Base-by-base conservation (phyloP, 1,140 invertebrate genomes). In the Psilanteris sp. region DNA sequence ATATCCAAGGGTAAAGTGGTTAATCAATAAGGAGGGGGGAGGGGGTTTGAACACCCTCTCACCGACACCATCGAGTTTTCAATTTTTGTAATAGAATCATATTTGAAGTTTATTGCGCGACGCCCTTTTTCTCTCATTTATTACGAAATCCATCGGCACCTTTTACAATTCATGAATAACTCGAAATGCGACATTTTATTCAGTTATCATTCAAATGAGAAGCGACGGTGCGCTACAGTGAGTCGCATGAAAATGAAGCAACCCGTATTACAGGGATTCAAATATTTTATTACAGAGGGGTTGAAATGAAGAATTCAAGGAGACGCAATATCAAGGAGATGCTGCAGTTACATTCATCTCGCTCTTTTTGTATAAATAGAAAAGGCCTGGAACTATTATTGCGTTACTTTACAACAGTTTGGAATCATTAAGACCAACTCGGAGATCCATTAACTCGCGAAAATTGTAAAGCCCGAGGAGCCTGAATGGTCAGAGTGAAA, bases 141-240 rank as follows among this genome's bases (percentile, higher is more conserved):
- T 39, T 39, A 39, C 10, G 10, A n/a, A 39, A 39, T 43, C 24
- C 41, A 29, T 44, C 43, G 27, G 27, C n/a, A n/a, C 31, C 15
- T 37, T 52, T 36, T 52, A 36, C 18, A 34, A 52, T 52, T 52
- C 20, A 52, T 36, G 46, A 52, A 52, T 52, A 52, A 52, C 20
- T 24, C 22, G 11, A 36, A 36, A 36, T 9, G 50, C 34, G 22
- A 27, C 34, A 18, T 26, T 52, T 50, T 22, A 54, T 39, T 54
- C 34, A 22, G 14, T 54, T 54, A 54, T 54, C 34, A 54, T 54
- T 39, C 8, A 54, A 54, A 39, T 54, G 22, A 52, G 20, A 48
- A 7, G 10, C 44, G 16, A 11, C 7, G 27, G 27, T 22, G 10
- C 16, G 46, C 24, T 18, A 34, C 20, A 24, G 10, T 11, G 50